Percentiles rank a stretch among this genome's conserved stretches.
Conservation (phyloP, 2,888 invertebrate species). For the Eledone cirrhosa region DNA sequence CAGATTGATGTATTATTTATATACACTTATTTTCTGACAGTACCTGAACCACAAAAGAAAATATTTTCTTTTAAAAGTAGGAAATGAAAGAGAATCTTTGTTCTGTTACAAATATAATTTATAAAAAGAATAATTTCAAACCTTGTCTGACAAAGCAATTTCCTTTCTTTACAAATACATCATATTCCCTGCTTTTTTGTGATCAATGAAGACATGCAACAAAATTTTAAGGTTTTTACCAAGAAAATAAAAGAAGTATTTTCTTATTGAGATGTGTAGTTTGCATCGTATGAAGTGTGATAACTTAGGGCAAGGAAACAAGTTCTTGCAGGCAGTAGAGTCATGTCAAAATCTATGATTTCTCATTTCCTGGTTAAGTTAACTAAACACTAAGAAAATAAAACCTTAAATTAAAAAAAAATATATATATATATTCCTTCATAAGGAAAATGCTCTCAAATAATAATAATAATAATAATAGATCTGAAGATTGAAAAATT, state of each 20-base stretch:
- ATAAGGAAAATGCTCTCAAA: too few species aligned
- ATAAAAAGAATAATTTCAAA: slow-evolving; percentile 24
- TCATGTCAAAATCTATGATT: slow-evolving; percentile 24
- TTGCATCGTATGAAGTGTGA: slow-evolving; percentile 2
- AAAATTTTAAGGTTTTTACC: slow-evolving; percentile 20
- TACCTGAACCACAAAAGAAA: background rate
- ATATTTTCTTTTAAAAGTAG: slow-evolving; percentile 1
- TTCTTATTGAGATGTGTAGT: slow-evolving; percentile 22
- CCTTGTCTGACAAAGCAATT: slow-evolving; percentile 24
- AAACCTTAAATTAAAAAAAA: background rate
- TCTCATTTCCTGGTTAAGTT: slow-evolving; percentile 23
- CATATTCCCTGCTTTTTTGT: slow-evolving; percentile 5
- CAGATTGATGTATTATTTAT: too few species aligned
- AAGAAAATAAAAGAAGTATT: slow-evolving; percentile 13
- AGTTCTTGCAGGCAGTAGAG: slow-evolving; percentile 21
- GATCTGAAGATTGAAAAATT: too few species aligned
- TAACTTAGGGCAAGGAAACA: slow-evolving; percentile 20
- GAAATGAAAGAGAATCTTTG: slow-evolving; percentile 24
- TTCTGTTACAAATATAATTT: background rate
- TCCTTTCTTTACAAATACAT: slow-evolving; percentile 24
- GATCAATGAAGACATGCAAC: slow-evolving; percentile 15
- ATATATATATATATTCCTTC: background rate
- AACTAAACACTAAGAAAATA: background rate
- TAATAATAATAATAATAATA: too few species aligned
- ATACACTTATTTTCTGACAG: too few species aligned